phyloP scores from a whole-genome alignment of 2,797 vertebrate genomes.

The Sebastes trivittatus region DNA sequence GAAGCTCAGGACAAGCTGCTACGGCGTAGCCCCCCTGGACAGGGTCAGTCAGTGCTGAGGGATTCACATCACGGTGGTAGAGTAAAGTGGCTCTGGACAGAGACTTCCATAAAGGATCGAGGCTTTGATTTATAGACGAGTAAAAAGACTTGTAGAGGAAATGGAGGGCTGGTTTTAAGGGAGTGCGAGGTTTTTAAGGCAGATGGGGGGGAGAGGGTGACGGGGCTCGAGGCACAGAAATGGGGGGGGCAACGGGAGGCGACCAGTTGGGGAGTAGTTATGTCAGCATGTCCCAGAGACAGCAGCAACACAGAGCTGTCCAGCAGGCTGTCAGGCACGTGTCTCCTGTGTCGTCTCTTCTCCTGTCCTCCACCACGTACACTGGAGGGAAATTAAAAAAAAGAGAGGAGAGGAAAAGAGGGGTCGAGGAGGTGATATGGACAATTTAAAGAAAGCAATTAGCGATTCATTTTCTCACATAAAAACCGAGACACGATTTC shows the following conservation, averaged over 20 bases:
- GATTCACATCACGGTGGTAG: background rate
- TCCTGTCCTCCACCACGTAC: slow-evolving; percentile 94
- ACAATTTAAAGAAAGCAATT: slow-evolving; percentile 30
- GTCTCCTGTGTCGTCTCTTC: slow-evolving; percentile 87
- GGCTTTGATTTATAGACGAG: slow-evolving; percentile 49
- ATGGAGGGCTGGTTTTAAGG: slow-evolving; percentile 2
- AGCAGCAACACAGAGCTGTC: slow-evolving; percentile 97
- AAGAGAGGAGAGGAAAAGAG: background rate
- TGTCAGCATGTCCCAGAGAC: slow-evolving; percentile 98
- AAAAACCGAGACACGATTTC: slow-evolving; percentile 16
- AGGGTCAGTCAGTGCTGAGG: slow-evolving; percentile 36
- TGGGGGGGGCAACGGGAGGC: slow-evolving; percentile 8
- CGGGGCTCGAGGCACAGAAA: slow-evolving; percentile 64
- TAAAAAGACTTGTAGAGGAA: slow-evolving; percentile 23
- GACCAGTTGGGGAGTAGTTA: slow-evolving; percentile 65
- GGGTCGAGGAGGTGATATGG: background rate
- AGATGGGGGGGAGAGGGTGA: slow-evolving; percentile 6
- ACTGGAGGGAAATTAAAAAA: slow-evolving; percentile 73
- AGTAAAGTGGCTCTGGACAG: background rate
- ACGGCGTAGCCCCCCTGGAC: slow-evolving; percentile 38
- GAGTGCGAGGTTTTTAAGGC: slow-evolving; percentile 55
- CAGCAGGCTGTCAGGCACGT: slow-evolving; percentile 95
- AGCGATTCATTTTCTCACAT: slow-evolving; percentile 7
- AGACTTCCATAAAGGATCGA: slow-evolving; percentile 7
- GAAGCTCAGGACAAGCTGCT: slow-evolving; percentile 60